Evolutionary conservation across 2,888 invertebrate species (phyloP), one percentile per base, ranked within the genome.

Genomic region (Margaritifera margaritifera): DNA sequence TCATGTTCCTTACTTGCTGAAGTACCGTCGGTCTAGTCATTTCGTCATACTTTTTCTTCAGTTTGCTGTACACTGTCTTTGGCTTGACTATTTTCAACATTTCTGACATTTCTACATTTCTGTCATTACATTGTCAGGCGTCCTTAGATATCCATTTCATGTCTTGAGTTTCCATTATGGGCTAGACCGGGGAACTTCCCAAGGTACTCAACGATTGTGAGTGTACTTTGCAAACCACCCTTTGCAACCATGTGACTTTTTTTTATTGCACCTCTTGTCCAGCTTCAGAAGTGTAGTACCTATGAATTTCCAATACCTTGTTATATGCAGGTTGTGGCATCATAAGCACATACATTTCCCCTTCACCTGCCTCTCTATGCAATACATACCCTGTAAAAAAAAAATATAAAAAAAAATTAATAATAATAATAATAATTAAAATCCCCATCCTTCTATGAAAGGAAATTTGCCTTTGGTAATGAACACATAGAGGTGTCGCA

Each of bases 131-230:
- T 53, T 52, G 19, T 50, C 56, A 42, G 70, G 70, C 8, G 66
- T 68, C 19, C 72, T 24, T 18, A 68, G 6, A 42, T 69, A 67
- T 20, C 65, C 68, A 8, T 27, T n/a, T 6, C 22, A 22, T 4
- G 22, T 24, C 31, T 64, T 64, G 65, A 62, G 25, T 68, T 65
- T 4, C 66, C 74, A 52, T 74, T 65, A n/a, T 70, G 64, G 51
- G 55, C 68, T 22, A 70, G 56, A n/a, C 69, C 71, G 1, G 73
- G 69, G 55, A 62, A 76, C 15, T 56, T 56, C 0, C 76, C 76
- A 11, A 68, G 50, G 51, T 72, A 72, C 42, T 75, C 72, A 6
- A 70, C 70, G 24, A 75, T 4, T 6, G 71, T 71, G 18, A 60
- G 31, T 2, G 25, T 22, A 61, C 66, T 67, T 54, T 56, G 18